phyloP scores from a whole-genome alignment of 2,888 invertebrate genomes.

The Hydrotaea cyrtoneurina region DNA sequence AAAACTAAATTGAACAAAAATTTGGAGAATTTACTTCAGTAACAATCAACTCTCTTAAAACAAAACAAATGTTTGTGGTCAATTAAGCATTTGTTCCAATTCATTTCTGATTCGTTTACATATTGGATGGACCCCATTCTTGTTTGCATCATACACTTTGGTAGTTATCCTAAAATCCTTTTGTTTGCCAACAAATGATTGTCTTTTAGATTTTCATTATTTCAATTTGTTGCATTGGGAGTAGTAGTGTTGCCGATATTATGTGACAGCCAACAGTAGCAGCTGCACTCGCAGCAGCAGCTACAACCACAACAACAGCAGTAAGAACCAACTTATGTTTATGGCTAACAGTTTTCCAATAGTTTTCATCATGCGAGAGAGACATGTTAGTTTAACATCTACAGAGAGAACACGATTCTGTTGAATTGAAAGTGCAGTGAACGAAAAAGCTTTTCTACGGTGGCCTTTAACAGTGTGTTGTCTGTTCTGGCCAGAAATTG shows the following conservation, averaged over 20 bases:
- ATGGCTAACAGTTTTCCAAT: constrained; percentile 37
- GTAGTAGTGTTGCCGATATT: constrained; percentile 8
- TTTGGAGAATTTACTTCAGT: neutral
- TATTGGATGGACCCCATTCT: neutral
- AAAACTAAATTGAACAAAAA: neutral
- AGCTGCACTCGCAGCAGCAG: constrained; percentile 9
- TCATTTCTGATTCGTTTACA: neutral
- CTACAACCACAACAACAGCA: neutral
- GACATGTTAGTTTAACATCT: neutral
- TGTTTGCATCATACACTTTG: neutral
- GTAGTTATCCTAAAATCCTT: neutral
- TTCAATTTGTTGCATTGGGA: constrained; percentile 21
- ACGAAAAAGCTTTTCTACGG: constrained; percentile 19
- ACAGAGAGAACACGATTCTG: neutral
- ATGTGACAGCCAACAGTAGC: neutral
- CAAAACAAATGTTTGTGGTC: constrained; percentile 15
- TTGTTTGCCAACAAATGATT: constrained; percentile 31
- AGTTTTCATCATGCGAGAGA: neutral
- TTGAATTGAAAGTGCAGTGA: neutral
- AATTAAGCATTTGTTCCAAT: constrained; percentile 1
- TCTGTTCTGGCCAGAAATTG: neutral
- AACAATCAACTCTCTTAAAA: neutral
- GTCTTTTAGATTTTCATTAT: neutral
- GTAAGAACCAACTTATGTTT: neutral
- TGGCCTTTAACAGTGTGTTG: neutral